Evolutionary conservation across 1,140 invertebrate species (phyloP).

Genomic region (honey bee (Apis mellifera)): DNA sequence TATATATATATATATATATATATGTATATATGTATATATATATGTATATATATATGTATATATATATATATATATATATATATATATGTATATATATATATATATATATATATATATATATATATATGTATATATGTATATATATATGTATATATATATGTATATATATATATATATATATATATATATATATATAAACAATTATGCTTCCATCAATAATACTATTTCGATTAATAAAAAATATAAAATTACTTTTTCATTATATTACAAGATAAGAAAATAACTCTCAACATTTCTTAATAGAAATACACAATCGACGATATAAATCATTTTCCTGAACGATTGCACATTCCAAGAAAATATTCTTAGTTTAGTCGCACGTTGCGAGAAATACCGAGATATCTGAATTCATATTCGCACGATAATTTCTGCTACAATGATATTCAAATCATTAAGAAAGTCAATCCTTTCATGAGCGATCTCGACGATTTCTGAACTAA

Average conservation of each 20-base stretch:
- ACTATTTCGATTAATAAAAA: too few species aligned
- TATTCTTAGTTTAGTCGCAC: background rate
- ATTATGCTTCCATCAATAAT: too few species aligned
- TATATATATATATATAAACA: too few species aligned
- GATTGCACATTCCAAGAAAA: background rate
- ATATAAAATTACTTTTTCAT: background rate
- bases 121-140: too few species aligned
- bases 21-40: too few species aligned
- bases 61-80: too few species aligned
- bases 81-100: too few species aligned
- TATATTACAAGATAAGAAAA: background rate
- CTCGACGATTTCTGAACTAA: constrained; percentile 9
- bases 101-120: too few species aligned
- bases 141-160: too few species aligned
- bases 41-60: too few species aligned
- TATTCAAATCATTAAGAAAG: constrained; percentile 11
- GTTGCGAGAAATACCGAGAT: background rate
- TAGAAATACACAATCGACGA: background rate
- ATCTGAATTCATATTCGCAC: constrained; percentile 7
- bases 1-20: too few species aligned
- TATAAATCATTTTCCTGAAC: background rate
- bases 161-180: too few species aligned
- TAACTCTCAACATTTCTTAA: background rate
- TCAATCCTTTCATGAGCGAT: background rate
- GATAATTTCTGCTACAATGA: constrained; percentile 16